These are phyloP conservation scores for Tiphia femorata DNA, from an alignment of 2,888 invertebrate species.

Conservation along the genomic window DNA sequence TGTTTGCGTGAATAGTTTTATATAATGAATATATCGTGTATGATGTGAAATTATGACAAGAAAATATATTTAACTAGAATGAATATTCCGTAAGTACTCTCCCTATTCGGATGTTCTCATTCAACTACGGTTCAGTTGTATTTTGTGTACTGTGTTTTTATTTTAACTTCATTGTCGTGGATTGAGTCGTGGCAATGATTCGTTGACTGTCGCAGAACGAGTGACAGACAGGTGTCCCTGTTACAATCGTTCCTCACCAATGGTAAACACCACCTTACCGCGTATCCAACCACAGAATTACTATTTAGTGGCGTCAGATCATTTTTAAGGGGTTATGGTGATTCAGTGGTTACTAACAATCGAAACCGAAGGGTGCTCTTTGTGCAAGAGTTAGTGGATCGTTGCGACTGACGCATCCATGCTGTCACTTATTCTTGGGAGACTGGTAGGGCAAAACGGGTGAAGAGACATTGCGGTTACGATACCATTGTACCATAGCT, in stretches of 20 bases:
- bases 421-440: constrained; percentile 35
- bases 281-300: constrained; percentile 8
- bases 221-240: constrained; percentile 18
- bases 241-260: constrained; percentile 5
- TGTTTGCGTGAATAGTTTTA: constrained; percentile 8
- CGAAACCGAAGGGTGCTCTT: constrained; percentile 15
- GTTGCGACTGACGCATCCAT: constrained; percentile 39
- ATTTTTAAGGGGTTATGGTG: constrained; percentile 16
- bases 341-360: constrained; percentile 21
- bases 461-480: constrained; percentile 64
- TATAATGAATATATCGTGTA: background rate
- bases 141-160: constrained; percentile 42
- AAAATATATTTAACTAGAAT: constrained; percentile 2
- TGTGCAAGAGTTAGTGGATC: constrained; percentile 37
- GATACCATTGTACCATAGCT: constrained; percentile 66
- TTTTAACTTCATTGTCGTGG: constrained; percentile 37
- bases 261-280: background rate
- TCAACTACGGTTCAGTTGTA: constrained; percentile 35
- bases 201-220: constrained; percentile 37
- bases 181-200: constrained; percentile 40
- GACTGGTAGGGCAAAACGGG: constrained; percentile 49
- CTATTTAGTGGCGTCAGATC: constrained; percentile 17
- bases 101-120: constrained; percentile 42
- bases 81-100: constrained; percentile 27
- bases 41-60: background rate